Evolutionary conservation across 2,888 invertebrate species (phyloP).

Genomic region (Malthinus seriepunctatus): DNA sequence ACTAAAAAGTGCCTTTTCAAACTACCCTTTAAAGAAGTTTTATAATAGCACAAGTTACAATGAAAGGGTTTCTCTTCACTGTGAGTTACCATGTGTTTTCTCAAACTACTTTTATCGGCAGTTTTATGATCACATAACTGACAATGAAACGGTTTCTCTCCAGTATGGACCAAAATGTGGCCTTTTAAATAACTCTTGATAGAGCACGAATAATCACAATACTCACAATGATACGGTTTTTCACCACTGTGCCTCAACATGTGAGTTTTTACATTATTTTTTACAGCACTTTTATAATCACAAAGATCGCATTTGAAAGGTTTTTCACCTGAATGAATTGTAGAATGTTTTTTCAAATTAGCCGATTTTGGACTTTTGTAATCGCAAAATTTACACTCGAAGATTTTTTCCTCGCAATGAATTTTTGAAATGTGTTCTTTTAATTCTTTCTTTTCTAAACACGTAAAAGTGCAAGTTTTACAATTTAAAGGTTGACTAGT

Average conservation of each 20-base stretch:
- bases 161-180: conserved; percentile 37
- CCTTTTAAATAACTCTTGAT: conserved; percentile 25
- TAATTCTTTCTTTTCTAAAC: too few relatives aligned
- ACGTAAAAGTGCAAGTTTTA: too few relatives aligned
- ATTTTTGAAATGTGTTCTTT: background rate
- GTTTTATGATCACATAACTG: conserved; percentile 34
- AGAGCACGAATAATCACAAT: conserved; percentile 31
- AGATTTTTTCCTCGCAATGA: background rate
- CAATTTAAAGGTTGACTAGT: too few relatives aligned
- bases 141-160: conserved; percentile 34
- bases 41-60: too few relatives aligned
- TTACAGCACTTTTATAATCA: background rate
- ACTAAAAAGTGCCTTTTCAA: too few relatives aligned
- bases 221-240: conserved; percentile 28
- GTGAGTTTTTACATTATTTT: background rate
- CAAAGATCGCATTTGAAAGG: background rate
- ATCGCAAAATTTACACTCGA: background rate
- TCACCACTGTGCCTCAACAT: conserved; percentile 20
- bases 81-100: conserved; percentile 37
- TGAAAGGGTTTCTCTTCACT: background rate
- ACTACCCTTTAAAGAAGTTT: too few relatives aligned
- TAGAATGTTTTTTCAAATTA: background rate
- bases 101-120: conserved; percentile 35
- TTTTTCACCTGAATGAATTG: background rate
- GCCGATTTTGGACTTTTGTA: background rate